Conservation (phyloP, 2,113 vertebrate genomes). For the Varanus komodoensis region DNA sequence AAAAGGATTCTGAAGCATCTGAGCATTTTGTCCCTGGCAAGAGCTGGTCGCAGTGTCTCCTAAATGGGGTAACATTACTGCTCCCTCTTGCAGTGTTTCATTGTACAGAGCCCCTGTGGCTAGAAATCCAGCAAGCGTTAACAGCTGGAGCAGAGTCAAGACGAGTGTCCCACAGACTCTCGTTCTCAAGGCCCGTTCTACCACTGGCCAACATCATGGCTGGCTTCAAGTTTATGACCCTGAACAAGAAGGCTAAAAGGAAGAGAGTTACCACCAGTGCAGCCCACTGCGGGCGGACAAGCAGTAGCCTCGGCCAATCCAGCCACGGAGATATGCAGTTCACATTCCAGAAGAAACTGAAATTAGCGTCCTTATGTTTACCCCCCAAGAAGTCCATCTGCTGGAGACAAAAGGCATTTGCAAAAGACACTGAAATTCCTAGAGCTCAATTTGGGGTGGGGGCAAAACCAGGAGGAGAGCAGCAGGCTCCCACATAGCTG, state of each 20-base stretch:
- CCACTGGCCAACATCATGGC: not conserved
- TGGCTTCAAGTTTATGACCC: not conserved
- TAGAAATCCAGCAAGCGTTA: not conserved
- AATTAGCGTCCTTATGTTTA: constrained; percentile 24
- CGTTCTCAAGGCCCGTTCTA: not conserved
- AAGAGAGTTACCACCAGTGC: not conserved
- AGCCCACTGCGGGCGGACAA: not conserved
- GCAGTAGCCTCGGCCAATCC: not conserved
- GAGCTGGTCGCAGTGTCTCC: not conserved
- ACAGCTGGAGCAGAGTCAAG: not conserved
- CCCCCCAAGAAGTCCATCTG: constrained; percentile 73
- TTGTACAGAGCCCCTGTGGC: not conserved
- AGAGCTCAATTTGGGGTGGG: not conserved
- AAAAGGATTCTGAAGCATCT: not conserved
- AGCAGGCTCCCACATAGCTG: not conserved
- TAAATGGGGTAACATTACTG: not conserved
- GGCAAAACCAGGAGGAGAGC: not conserved
- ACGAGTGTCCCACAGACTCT: not conserved
- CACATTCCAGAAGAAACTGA: constrained; percentile 45
- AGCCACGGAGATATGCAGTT: constrained; percentile 43
- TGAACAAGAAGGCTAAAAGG: not conserved
- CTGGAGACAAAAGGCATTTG: constrained; percentile 73
- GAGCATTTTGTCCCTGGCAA: not conserved
- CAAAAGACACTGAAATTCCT: constrained; percentile 41
- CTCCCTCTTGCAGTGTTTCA: not conserved